A percentile compares a stretch with the other conserved stretches of the same genome.
These are phyloP conservation scores for Drosophila colorata DNA, from an alignment of 2,888 invertebrate genomes.

Conservation along the genomic window DNA sequence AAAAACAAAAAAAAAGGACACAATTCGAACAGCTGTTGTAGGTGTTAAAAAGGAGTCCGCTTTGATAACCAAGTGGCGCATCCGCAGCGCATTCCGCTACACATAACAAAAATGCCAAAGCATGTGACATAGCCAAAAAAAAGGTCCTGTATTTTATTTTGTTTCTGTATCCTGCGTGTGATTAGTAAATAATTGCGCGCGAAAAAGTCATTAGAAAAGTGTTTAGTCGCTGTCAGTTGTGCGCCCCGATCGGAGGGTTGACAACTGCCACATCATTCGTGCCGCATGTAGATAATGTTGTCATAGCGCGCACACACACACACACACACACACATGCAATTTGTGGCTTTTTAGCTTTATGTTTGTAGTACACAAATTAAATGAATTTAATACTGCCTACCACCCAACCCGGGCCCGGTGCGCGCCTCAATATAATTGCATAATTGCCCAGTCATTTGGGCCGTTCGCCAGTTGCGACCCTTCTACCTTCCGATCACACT, in stretches of 20 bases:
- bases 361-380: slow-evolving; percentile 70
- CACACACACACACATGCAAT: slow-evolving; percentile 11
- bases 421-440: slow-evolving; percentile 75
- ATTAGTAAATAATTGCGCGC: slow-evolving; percentile 77
- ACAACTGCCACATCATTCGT: slow-evolving; percentile 37
- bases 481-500: slow-evolving; percentile 59
- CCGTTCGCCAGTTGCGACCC: slow-evolving; percentile 69
- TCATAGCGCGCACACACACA: slow-evolving; percentile 46
- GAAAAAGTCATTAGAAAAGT: slow-evolving; percentile 74
- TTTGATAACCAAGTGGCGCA: slow-evolving; percentile 74
- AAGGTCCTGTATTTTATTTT: slow-evolving; percentile 6
- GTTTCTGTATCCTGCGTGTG: slow-evolving; percentile 61
- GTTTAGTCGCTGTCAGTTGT: slow-evolving; percentile 54
- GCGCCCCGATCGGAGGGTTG: slow-evolving; percentile 24
- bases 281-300: slow-evolving; percentile 68
- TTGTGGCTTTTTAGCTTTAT: slow-evolving; percentile 63
- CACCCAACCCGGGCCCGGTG: slow-evolving; percentile 17
- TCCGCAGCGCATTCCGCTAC: slow-evolving; percentile 63
- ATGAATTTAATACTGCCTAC: slow-evolving; percentile 68
- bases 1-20: slow-evolving; percentile 27
- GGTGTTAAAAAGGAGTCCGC: slow-evolving; percentile 64
- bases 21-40: slow-evolving; percentile 67
- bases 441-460: slow-evolving; percentile 78
- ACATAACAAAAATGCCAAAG: slow-evolving; percentile 26
- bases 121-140: slow-evolving; percentile 16